Conservation (phyloP, 2,797 vertebrate genomes). For the Anas georgica region DNA sequence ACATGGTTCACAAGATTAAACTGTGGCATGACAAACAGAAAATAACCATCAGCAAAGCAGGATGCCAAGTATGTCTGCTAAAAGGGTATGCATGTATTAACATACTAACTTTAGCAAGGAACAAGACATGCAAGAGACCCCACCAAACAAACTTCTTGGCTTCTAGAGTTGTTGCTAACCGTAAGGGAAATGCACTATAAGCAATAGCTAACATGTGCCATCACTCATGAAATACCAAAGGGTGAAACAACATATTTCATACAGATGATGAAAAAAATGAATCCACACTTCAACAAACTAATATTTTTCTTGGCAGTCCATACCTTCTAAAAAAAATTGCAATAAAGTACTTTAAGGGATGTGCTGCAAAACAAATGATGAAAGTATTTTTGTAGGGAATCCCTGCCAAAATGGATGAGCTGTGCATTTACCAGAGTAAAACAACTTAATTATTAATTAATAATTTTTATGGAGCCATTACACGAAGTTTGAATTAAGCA, state of each 20-base stretch:
- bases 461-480: neutral
- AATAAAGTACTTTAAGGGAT: neutral
- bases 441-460: neutral
- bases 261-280: neutral
- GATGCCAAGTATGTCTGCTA: rapidly evolving
- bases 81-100: neutral
- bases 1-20: neutral
- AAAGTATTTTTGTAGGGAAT: neutral
- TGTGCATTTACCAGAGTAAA: neutral
- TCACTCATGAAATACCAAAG: neutral
- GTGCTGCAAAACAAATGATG: neutral
- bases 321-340: neutral
- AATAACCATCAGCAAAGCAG: neutral
- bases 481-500: neutral
- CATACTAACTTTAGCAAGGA: neutral
- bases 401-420: neutral
- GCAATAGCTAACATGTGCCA: neutral
- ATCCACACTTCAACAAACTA: neutral
- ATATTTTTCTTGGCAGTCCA: neutral
- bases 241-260: neutral
- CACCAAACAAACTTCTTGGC: neutral
- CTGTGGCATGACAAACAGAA: rapidly evolving
- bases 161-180: neutral
- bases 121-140: neutral
- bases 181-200: neutral